A percentile compares a stretch with the other conserved stretches of the same genome.
Evolutionary conservation across 2,113 vertebrate genomes (phyloP).

Genomic region (Fregata magnificens): DNA sequence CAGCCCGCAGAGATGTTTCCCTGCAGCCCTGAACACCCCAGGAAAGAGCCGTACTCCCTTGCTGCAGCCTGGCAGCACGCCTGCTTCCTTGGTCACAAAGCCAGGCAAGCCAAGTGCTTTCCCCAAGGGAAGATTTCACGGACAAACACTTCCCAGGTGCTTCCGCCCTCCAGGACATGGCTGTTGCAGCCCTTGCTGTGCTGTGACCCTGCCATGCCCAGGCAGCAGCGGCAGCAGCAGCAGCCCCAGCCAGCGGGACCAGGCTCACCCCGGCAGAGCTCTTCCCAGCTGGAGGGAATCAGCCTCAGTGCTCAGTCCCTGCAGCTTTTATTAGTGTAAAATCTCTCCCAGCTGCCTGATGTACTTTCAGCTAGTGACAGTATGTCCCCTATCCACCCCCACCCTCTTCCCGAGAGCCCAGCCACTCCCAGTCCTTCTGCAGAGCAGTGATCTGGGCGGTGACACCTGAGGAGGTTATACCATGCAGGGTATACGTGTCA

Average conservation of each 20-base stretch:
- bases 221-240: not conserved
- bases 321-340: not conserved
- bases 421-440: not conserved
- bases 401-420: not conserved
- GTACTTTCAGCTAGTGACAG: not conserved
- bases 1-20: not conserved
- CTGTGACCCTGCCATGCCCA: not conserved
- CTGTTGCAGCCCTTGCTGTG: not conserved
- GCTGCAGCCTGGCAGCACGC: not conserved
- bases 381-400: not conserved
- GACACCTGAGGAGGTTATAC: not conserved
- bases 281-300: not conserved
- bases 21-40: not conserved
- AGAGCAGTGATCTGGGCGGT: not conserved
- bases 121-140: not conserved
- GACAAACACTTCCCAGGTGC: not conserved
- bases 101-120: not conserved
- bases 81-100: not conserved
- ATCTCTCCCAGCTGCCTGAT: not conserved
- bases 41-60: not conserved
- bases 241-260: not conserved
- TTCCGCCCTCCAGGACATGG: not conserved
- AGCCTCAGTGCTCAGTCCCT: not conserved
- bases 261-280: not conserved
- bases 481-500: rapidly evolving